Base-by-base conservation (phyloP, 1,140 invertebrate species). In the Cepaea nemoralis region DNA sequence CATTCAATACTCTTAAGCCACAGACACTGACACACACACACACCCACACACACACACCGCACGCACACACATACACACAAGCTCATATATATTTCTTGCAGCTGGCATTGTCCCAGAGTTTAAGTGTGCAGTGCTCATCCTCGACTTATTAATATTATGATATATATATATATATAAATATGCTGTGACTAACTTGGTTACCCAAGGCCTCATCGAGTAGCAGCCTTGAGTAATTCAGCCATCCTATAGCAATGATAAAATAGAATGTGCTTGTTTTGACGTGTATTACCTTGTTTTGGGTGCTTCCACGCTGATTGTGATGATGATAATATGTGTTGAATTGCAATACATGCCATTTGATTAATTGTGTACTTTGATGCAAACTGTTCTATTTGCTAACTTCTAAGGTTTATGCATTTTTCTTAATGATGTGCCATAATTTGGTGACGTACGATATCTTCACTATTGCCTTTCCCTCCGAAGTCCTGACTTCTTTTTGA, bases 271-370 rank as follows among this genome's bases (percentile, higher is more conserved):
- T 16, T 31, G 5, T 63, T 63, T n/a, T 63, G 59, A 6, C 33
- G 27, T 31, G 59, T 31, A 63, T 55, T 22, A 55, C 59, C 22
- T 63, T 63, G 59, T 63, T 63, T 31, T 63, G 59, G 59, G 59
- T 63, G 59, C 59, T 63, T 63, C 59, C 59, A 63, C 1, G 33
- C 5, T 63, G 59, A 27, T 63, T 63, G 59, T 63, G 59, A 63
- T 63, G 59, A n/a, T n/a, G n/a, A 63, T 27, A 31, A 63, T 63
- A 31, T 63, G 59, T 63, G 59, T 63, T 63, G 59, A 63, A 63
- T 31, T 63, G 59, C 59, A 22, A 31, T 63, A 63, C 59, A 63
- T 63, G 59, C 59, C 33, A 63, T 31, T 63, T n/a, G 27, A 63
- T 31, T 63, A 63, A 63, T 63, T 63, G 33, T 6, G n/a, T 63